Conservation (phyloP, 2,888 invertebrate species). For the Diaperis boleti region DNA sequence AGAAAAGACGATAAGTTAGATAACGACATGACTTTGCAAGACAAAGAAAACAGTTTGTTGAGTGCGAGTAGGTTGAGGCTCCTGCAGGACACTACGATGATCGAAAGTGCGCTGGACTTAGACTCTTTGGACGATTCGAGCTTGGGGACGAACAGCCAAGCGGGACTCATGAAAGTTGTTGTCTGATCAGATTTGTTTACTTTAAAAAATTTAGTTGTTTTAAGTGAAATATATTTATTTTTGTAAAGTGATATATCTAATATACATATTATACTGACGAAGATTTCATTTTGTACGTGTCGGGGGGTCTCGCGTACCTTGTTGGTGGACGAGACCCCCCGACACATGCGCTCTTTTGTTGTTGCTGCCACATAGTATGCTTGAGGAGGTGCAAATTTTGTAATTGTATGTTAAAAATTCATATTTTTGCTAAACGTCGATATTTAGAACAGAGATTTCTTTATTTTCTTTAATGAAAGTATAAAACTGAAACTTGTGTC, state of each 20-base stretch:
- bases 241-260: slow-evolving; percentile 36
- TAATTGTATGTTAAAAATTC: slow-evolving; percentile 42
- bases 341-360: slow-evolving; percentile 29
- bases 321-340: not conserved
- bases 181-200: slow-evolving; percentile 56
- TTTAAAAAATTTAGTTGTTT: slow-evolving; percentile 35
- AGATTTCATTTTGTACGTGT: slow-evolving; percentile 14
- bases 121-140: slow-evolving; percentile 86
- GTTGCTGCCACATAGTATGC: slow-evolving; percentile 38
- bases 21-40: slow-evolving; percentile 63
- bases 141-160: slow-evolving; percentile 76
- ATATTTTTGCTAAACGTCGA: slow-evolving; percentile 50
- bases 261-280: slow-evolving; percentile 17
- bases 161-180: slow-evolving; percentile 74
- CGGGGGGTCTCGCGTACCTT: not conserved
- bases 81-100: slow-evolving; percentile 90
- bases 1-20: slow-evolving; percentile 54
- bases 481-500: slow-evolving; percentile 10
- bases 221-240: slow-evolving; percentile 38
- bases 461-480: slow-evolving; percentile 10
- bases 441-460: slow-evolving; percentile 28
- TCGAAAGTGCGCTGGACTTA: slow-evolving; percentile 89
- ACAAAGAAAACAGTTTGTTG: slow-evolving; percentile 68
- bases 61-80: slow-evolving; percentile 82
- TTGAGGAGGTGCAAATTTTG: slow-evolving; percentile 38